Base-by-base conservation (phyloP, 30 jellyfish, hydroid and myxozoan genomes). In the Clytia hemisphaerica region DNA sequence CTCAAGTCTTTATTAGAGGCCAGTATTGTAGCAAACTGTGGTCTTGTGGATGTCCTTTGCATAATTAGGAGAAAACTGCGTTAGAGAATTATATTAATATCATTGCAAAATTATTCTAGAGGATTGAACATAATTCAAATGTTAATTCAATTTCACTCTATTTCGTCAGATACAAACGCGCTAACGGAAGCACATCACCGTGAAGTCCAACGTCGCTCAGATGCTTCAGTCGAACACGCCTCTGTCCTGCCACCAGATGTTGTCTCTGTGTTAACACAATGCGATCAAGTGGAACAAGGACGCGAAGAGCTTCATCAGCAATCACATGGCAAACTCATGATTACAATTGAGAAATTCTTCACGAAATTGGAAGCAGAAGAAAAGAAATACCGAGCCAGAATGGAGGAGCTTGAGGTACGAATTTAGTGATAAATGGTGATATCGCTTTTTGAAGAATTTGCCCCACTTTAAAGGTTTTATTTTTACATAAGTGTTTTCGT, bases 191-290 rank as follows among this genome's bases (percentile, higher is more conserved):
- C 78, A 40, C 27, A 37, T 27, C 61, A 44, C 25, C 78, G 91
- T 33, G 95, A 83, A 34, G 33, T 59, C 50, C 93, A 85, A 45
- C 58, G 95, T 27, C 34, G 89, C 42, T 69, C 68, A 2, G 89
- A 85, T 54, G 80, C 93, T 19, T 80, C 93, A 34, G 62, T 71
- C 44, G 95, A 85, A 48, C 93, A 85, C 40, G 95, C 97, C 27
- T 80, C 97, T 1, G 94, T 84, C 1, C 74, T 88, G 21, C 95
- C 97, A 9, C 95, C 97, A 9, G 97, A 88, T 57, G 97, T 88
- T 32, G 97, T 88, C 60, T 80, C 94, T 37, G 94, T 88, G 18
- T 60, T 88, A 53, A 79, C 94, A 15, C 93, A 75, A 25, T 88
- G 61, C 59, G 97, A 88, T 31, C 42, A 55, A 2, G 45, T 48